These are phyloP conservation scores for Propithecus deckenii DNA, from an alignment of 2,797 vertebrate species.

Conservation along the genomic window DNA sequence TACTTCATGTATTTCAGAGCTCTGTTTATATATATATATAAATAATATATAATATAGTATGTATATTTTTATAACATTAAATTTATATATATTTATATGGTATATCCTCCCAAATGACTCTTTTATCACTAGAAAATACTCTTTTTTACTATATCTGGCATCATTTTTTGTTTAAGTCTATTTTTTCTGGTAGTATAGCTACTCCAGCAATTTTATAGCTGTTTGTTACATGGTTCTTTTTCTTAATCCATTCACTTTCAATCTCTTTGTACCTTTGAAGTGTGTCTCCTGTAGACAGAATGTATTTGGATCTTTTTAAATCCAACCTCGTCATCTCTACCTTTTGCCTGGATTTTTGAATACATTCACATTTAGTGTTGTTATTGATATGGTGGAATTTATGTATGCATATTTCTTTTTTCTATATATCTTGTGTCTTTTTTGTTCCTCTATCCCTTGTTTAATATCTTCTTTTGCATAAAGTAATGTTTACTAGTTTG, in stretches of 20 bases:
- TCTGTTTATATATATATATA: background rate
- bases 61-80: background rate
- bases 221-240: background rate
- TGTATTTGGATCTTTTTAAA: background rate
- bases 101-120: background rate
- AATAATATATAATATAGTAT: background rate
- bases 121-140: background rate
- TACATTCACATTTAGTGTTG: background rate
- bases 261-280: background rate
- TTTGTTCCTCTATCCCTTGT: background rate
- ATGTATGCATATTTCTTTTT: background rate
- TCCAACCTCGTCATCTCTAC: background rate
- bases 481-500: background rate
- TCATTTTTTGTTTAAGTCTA: background rate
- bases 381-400: background rate
- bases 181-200: background rate
- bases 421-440: background rate
- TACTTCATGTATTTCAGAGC: background rate
- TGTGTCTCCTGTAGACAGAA: background rate
- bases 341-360: background rate
- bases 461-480: background rate
- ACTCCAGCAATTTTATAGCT: background rate
- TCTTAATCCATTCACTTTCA: background rate
- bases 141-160: background rate
- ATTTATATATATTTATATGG: no score